A percentile compares a stretch with the other conserved stretches of the same genome.
These are phyloP conservation scores for Cephonodes hylas DNA, from an alignment of 2,888 invertebrate species.

Conservation along the genomic window DNA sequence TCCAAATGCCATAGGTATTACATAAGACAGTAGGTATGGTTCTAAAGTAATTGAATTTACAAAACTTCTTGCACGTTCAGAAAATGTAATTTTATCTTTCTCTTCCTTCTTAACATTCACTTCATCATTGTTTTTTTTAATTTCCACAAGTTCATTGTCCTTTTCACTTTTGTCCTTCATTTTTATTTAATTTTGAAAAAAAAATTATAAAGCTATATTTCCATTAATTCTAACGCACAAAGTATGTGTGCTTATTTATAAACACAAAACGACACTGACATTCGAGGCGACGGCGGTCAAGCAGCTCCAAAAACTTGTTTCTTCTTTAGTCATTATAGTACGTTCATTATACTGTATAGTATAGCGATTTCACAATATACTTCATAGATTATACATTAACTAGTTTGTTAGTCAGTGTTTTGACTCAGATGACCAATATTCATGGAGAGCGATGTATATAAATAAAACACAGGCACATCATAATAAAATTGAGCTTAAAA, in stretches of 20 bases:
- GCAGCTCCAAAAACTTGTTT: neutral
- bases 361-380: too few relatives aligned
- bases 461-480: too few relatives aligned
- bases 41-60: constrained; percentile 80
- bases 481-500: too few relatives aligned
- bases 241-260: neutral
- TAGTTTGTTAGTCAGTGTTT: too few relatives aligned
- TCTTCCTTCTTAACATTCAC: neutral
- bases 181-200: neutral
- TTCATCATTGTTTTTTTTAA: neutral
- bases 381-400: too few relatives aligned
- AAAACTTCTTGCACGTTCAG: neutral
- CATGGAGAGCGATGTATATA: too few relatives aligned
- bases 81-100: neutral
- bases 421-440: too few relatives aligned
- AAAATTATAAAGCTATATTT: too few relatives aligned
- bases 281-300: neutral
- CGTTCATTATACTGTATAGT: too few relatives aligned
- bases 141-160: neutral
- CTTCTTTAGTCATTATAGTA: neutral
- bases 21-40: constrained; percentile 83
- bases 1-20: constrained; percentile 83
- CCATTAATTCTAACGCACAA: neutral
- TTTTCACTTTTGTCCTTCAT: neutral
- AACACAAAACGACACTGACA: neutral